Base-by-base conservation (phyloP, 2,113 vertebrate genomes). In the Gulo gulo region DNA sequence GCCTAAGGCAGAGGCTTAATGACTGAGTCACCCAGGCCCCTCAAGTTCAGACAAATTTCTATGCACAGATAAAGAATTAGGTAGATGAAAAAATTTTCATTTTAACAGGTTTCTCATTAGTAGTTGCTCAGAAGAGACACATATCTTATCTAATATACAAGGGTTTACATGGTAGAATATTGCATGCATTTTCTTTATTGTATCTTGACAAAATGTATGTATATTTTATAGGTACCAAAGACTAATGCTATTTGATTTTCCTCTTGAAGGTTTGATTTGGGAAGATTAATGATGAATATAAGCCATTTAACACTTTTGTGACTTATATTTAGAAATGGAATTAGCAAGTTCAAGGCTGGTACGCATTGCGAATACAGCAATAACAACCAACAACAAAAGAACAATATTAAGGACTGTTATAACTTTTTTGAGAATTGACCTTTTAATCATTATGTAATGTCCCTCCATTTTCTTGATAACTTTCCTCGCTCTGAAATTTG, bases 81-180 rank as follows among this genome's bases (percentile, higher is more conserved):
- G 95, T 4, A 97, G 39, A 94, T 59, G 29, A 93, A 98, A 94
- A 88, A 94, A 78, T 61, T 80, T 91, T 97, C 85, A 95, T 52
- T 97, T 95, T 63, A 94, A 80, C 39, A 91, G 11, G 2, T 79
- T 96, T 96, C 67, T 93, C 50, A 95, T 50, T 82, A 94, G 84
- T 80, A 74, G 39, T 94, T 95, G 36, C 67, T 97, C 50, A 92
- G 80, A 97, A 95, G 55, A 95, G 47, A 94, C 76, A 94, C 74
- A 93, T 39, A 18, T 97, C 98, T 97, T 98, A 96, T 92, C 81
- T 91, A 88, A 96, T 96, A 98, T 94, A 15, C 63, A 97, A 97
- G 8, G 31, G 36, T 55, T 95, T 88, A 85, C 88, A 61, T 87
- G 95, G 85, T 36, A 71, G 63, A 97, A 96, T 95, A 96, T 92